Evolutionary conservation across 2,113 vertebrate genomes (phyloP).

Genomic region (Scomber scombrus): DNA sequence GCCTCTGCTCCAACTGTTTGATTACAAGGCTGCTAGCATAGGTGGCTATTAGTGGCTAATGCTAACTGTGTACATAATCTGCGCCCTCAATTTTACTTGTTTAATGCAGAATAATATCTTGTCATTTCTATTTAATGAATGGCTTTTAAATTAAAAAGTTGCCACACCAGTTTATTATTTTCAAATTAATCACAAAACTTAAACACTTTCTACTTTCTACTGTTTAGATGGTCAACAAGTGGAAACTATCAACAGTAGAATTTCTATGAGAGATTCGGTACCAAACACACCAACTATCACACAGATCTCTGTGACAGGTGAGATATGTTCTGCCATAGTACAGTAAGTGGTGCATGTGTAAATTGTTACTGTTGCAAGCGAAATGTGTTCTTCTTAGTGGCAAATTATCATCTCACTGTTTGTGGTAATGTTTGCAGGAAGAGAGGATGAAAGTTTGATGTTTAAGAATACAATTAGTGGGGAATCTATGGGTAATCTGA

Average conservation of each 20-base stretch:
- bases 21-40: too few species aligned
- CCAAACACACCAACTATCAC: conserved; percentile 71
- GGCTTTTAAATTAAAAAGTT: too few species aligned
- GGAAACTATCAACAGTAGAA: conserved; percentile 56
- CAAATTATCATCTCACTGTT: background rate
- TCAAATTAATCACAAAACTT: too few species aligned
- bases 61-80: too few species aligned
- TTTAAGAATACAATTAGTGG: conserved; percentile 73
- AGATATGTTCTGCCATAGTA: background rate
- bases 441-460: conserved; percentile 49
- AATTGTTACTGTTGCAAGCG: background rate
- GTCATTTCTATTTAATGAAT: too few species aligned
- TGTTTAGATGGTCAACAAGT: conserved; percentile 66
- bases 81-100: too few species aligned
- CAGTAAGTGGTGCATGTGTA: background rate
- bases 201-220: too few species aligned
- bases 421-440: conserved; percentile 33
- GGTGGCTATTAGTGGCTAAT: too few species aligned
- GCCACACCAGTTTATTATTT: too few species aligned
- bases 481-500: conserved; percentile 45
- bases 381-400: too few species aligned
- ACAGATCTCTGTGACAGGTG: conserved; percentile 83
- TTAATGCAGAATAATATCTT: too few species aligned
- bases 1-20: too few species aligned
- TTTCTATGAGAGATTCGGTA: conserved; percentile 50